Conservation (phyloP, 2,797 vertebrate genomes). For the Phoebastria nigripes region DNA sequence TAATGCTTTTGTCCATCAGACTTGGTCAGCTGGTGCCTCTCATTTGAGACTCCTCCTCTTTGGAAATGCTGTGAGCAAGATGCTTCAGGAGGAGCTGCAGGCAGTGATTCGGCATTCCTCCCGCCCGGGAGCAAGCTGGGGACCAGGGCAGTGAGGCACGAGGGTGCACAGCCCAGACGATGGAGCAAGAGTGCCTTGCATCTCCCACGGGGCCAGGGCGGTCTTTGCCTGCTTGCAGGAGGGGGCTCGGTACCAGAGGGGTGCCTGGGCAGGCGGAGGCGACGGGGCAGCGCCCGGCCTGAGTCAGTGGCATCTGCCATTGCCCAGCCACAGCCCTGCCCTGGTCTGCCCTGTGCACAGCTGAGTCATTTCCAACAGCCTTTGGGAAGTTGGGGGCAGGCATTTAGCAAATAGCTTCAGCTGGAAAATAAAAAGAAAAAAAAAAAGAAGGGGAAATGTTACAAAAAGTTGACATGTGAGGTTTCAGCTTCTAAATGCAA, state of each 20-base stretch:
- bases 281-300: rapidly evolving
- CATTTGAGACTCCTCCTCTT: background rate
- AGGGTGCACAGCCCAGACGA: rapidly evolving
- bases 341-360: rapidly evolving
- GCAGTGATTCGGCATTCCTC: background rate
- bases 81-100: background rate
- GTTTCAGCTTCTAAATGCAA: background rate
- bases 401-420: background rate
- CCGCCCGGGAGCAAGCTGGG: rapidly evolving
- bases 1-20: background rate
- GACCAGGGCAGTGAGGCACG: background rate
- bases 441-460: background rate
- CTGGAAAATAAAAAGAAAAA: background rate
- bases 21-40: background rate
- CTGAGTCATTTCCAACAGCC: background rate
- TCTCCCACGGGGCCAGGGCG: background rate
- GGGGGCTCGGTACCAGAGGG: background rate
- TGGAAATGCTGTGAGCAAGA: background rate
- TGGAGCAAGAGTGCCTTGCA: background rate
- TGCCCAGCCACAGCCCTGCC: background rate
- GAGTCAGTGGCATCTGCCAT: background rate
- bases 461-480: background rate
- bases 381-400: background rate
- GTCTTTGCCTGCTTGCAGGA: background rate
- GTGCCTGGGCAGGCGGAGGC: rapidly evolving